These are phyloP conservation scores for Aplodontia rufa DNA, from an alignment of 2,113 vertebrate species.

Conservation along the genomic window DNA sequence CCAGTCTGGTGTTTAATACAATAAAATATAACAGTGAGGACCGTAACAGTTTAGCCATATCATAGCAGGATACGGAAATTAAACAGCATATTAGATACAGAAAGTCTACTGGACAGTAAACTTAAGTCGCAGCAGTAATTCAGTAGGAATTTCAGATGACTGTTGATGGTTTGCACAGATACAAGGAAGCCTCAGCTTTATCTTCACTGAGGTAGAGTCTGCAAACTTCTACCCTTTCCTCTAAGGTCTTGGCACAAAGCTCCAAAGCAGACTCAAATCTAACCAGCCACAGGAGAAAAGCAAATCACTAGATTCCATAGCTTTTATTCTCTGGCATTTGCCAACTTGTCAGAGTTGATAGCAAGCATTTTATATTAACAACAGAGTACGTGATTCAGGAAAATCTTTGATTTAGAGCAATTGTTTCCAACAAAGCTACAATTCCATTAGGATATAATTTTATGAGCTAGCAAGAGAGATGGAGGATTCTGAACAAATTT, in stretches of 20 bases:
- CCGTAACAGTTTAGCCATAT: not conserved
- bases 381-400: not conserved
- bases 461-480: not conserved
- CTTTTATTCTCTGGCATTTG: not conserved
- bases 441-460: not conserved
- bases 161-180: not conserved
- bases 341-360: conserved; percentile 1
- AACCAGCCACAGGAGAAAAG: not conserved
- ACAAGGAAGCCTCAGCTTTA: not conserved
- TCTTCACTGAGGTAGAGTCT: not conserved
- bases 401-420: conserved; percentile 44
- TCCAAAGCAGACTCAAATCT: not conserved
- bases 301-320: not conserved
- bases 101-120: not conserved
- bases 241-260: not conserved
- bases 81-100: not conserved
- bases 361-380: conserved; percentile 28
- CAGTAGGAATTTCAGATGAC: not conserved
- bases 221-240: not conserved
- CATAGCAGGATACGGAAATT: not conserved
- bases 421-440: not conserved
- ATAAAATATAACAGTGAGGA: conserved; percentile 53
- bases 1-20: conserved; percentile 46
- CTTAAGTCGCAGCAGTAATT: not conserved
- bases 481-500: conserved; percentile 51